A percentile compares a stretch with the other conserved stretches of the same genome.
phyloP scores from a whole-genome alignment of 2,113 vertebrate genomes.

The Scopus umbretta region DNA sequence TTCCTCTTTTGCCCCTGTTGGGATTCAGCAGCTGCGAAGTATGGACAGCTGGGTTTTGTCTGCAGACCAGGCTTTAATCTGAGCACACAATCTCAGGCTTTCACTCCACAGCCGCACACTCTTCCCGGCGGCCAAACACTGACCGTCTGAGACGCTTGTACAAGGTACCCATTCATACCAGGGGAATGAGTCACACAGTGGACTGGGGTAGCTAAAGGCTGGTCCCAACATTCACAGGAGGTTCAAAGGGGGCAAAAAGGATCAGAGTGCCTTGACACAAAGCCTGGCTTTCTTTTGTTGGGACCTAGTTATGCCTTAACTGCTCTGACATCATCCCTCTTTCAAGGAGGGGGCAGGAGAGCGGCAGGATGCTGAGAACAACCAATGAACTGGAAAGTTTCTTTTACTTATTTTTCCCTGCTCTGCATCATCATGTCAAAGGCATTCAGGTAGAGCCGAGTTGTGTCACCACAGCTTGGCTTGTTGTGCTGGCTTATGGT shows the following conservation, averaged over 20 bases:
- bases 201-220: not conserved
- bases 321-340: slow-evolving; percentile 8
- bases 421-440: not conserved
- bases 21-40: not conserved
- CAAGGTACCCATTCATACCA: slow-evolving; percentile 54
- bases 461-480: not conserved
- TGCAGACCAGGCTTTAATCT: not conserved
- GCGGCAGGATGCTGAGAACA: not conserved
- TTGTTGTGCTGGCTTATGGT: not conserved
- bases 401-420: not conserved
- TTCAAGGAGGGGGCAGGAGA: not conserved
- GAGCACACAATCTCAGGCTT: slow-evolving; percentile 32
- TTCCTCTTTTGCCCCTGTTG: not conserved
- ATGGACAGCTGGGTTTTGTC: slow-evolving; percentile 22
- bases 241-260: not conserved
- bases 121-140: not conserved
- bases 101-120: not conserved
- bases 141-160: not conserved
- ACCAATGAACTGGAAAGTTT: not conserved
- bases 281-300: not conserved
- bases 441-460: not conserved
- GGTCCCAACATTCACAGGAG: not conserved
- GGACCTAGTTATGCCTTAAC: not conserved
- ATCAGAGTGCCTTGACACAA: not conserved
- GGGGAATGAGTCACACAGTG: slow-evolving; percentile 15